These are phyloP conservation scores for Drosophila nigromelanica DNA, from an alignment of 1,140 invertebrate species.

Conservation along the genomic window DNA sequence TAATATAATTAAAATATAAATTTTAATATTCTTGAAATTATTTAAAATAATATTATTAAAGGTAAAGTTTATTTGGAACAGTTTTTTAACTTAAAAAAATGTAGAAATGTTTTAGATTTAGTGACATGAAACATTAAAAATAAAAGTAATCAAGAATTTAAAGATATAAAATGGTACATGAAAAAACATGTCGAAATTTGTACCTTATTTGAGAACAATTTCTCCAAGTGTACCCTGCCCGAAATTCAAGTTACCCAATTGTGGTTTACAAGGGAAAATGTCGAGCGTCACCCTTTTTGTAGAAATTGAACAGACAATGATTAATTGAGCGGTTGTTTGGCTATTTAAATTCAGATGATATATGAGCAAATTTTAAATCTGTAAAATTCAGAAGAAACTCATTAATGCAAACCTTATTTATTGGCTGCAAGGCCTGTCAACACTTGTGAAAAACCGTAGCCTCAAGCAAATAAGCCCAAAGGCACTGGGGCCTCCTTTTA, in stretches of 20 bases:
- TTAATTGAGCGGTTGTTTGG: slow-evolving; percentile 67
- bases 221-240: no score
- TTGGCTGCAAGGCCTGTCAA: slow-evolving; percentile 51
- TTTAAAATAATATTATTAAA: no score
- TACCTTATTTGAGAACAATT: no score
- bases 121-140: no score
- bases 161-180: no score
- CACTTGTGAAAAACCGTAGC: slow-evolving; percentile 42
- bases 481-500: slow-evolving; percentile 15
- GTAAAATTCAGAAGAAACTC: slow-evolving; percentile 59
- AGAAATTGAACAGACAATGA: slow-evolving; percentile 74
- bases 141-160: no score
- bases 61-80: no score
- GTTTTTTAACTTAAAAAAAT: no score
- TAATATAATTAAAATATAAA: no score
- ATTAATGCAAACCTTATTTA: slow-evolving; percentile 72
- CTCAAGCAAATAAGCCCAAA: slow-evolving; percentile 24
- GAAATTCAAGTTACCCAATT: slow-evolving; percentile 13
- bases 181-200: no score
- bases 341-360: slow-evolving; percentile 55
- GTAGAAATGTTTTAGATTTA: no score
- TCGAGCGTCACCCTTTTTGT: slow-evolving; percentile 20
- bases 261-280: slow-evolving; percentile 29
- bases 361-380: slow-evolving; percentile 25
- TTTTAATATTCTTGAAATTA: no score